Base-by-base conservation (phyloP, 2,888 invertebrate species). In the Ametastegia equiseti region DNA sequence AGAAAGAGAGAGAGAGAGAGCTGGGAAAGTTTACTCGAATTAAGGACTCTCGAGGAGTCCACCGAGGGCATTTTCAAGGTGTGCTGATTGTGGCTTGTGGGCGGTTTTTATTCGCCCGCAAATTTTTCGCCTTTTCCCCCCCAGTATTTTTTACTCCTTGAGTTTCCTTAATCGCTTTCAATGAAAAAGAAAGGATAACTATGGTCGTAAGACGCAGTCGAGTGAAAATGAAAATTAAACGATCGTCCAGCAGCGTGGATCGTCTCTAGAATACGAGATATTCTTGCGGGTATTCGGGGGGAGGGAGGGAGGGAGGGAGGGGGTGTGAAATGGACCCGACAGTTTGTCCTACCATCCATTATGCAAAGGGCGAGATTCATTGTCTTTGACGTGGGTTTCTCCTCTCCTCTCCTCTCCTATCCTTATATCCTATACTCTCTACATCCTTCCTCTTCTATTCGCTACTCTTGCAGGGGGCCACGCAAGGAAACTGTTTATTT, bases 291-390 rank as follows among this genome's bases (percentile, higher is more conserved):
- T n/a, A n/a, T n/a, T n/a, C n/a, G n/a, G n/a, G n/a, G n/a, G n/a
- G n/a, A n/a, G n/a, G n/a, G n/a, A n/a, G n/a, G n/a, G n/a, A n/a
- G n/a, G n/a, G n/a, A n/a, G n/a, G 3, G 5, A 45, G 69, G 75
- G n/a, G 36, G 13, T n/a, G n/a, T n/a, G 54, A 75, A 33, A 54
- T 75, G 30, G 50, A 50, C 54, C 50, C 75, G 75, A 75, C 75
- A 54, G 75, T 50, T 50, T 75, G 50, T 75, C 50, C 75, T 54
- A n/a, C 45, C 75, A 75, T 75, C 75, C 75, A 75, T 75, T 75
- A 75, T 75, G 75, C 75, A 75, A 75, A 75, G 75, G 73, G 75
- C 13, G 75, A 30, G 73, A 75, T 75, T 75, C 75, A 75, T 75
- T 75, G 75, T 75, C 75, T 75, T 54, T 75, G 75, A 50, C 75